These are phyloP conservation scores for Oreonectes daqikongensis DNA, from an alignment of 2,797 vertebrate genomes.

Conservation along the genomic window DNA sequence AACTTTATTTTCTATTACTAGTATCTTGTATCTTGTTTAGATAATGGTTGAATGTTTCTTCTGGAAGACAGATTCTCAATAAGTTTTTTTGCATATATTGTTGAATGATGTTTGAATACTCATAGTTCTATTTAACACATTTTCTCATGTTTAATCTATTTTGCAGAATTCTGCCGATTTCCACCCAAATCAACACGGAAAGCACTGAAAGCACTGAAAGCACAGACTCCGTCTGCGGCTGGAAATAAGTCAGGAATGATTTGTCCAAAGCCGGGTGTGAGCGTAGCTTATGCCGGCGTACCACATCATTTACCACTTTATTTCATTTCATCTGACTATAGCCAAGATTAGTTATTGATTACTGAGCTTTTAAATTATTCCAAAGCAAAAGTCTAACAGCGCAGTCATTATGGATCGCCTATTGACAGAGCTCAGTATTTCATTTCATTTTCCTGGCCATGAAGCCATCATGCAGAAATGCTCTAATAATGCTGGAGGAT, in stretches of 20 bases:
- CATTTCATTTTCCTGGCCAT: conserved; percentile 69
- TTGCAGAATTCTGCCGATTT: not conserved
- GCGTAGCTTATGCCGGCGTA: conserved; percentile 20
- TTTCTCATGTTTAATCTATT: conserved; percentile 2
- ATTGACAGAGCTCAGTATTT: conserved; percentile 73
- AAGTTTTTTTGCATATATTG: too few relatives aligned
- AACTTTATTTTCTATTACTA: too few relatives aligned
- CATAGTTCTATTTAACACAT: not conserved
- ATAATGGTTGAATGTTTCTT: too few relatives aligned
- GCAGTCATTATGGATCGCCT: conserved; percentile 76
- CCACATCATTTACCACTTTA: conserved; percentile 79
- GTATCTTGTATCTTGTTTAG: too few relatives aligned
- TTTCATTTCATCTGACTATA: conserved; percentile 75
- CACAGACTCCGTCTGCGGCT: not conserved
- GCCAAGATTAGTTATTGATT: conserved; percentile 84
- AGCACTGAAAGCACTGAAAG: conserved; percentile 59
- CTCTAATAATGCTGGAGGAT: conserved; percentile 71
- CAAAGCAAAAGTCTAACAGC: conserved; percentile 79
- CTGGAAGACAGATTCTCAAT: too few relatives aligned
- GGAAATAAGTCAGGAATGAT: conserved; percentile 3
- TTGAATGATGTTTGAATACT: not conserved
- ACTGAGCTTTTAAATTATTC: conserved; percentile 78
- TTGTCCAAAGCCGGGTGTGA: conserved; percentile 17
- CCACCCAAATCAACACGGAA: not conserved
- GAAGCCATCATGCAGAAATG: conserved; percentile 67